Percentiles rank a stretch among this genome's conserved stretches.
phyloP scores from a whole-genome alignment of 2,888 invertebrate species.

The Archaeoteleia sp. region DNA sequence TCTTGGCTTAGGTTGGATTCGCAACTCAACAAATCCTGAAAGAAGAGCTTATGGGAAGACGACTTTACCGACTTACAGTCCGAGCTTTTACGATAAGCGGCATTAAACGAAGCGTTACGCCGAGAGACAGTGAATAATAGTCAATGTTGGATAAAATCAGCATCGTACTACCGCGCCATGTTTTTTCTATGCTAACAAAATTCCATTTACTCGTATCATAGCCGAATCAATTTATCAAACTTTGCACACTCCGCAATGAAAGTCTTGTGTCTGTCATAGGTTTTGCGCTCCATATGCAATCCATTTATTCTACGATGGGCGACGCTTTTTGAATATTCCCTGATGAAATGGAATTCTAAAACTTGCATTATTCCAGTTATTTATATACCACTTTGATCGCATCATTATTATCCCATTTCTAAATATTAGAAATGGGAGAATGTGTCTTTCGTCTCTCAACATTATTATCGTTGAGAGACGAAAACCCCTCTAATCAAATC shows the following conservation, averaged over 20 bases:
- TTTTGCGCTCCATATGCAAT: no score
- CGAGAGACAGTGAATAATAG: slow-evolving; percentile 47
- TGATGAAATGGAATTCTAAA: no score
- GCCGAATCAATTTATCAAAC: slow-evolving; percentile 22
- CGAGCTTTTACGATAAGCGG: slow-evolving; percentile 48
- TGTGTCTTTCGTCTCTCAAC: no score
- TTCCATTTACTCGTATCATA: slow-evolving; percentile 23
- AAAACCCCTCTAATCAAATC: background rate
- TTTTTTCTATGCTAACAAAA: slow-evolving; percentile 22
- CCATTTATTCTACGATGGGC: no score
- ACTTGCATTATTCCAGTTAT: no score
- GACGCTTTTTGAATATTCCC: no score
- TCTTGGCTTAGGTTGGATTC: slow-evolving; percentile 41
- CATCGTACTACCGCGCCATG: slow-evolving; percentile 13
- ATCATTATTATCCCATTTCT: no score
- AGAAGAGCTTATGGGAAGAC: slow-evolving; percentile 45
- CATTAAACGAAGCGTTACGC: slow-evolving; percentile 46
- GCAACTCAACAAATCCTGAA: slow-evolving; percentile 42
- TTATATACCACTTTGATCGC: no score
- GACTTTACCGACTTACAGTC: slow-evolving; percentile 47
- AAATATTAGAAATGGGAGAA: no score
- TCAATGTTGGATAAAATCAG: slow-evolving; percentile 36
- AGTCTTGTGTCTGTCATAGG: slow-evolving; percentile 7
- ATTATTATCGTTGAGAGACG: no score
- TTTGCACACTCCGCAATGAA: slow-evolving; percentile 17